Conservation (phyloP, 2,888 invertebrate genomes). For the Caradrina clavipalpis region DNA sequence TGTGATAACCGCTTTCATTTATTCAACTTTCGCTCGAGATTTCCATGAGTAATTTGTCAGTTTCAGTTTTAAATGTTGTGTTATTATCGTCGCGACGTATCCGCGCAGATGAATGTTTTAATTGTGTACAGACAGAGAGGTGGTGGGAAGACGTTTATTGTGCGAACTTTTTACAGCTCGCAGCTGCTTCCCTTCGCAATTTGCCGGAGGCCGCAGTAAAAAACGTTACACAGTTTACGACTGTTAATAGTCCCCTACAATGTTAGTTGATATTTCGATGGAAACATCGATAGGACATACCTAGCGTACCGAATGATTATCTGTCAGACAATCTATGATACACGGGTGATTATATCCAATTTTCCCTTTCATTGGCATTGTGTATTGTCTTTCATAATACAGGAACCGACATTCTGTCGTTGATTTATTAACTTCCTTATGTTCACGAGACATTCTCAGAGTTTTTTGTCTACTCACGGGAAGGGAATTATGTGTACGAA, state of each 20-base stretch:
- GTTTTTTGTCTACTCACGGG: conserved; percentile 33
- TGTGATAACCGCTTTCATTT: conserved; percentile 87
- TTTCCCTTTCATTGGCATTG: conserved; percentile 38
- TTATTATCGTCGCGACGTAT: conserved; percentile 54
- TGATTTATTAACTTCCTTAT: conserved; percentile 57
- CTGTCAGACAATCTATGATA: conserved; percentile 37
- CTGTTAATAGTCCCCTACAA: conserved; percentile 72
- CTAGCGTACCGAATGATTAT: conserved; percentile 38
- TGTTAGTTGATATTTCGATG: conserved; percentile 68
- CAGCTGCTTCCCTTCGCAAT: conserved; percentile 80
- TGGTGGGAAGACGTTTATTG: conserved; percentile 76
- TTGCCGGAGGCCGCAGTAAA: conserved; percentile 76
- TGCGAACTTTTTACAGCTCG: conserved; percentile 81
- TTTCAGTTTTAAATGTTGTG: conserved; percentile 65
- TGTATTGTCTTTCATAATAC: conserved; percentile 51
- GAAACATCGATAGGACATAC: conserved; percentile 27
- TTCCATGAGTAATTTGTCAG: conserved; percentile 78
- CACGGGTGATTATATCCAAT: conserved; percentile 38
- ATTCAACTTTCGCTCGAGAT: conserved; percentile 81
- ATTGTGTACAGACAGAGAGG: conserved; percentile 73
- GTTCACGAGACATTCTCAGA: conserved; percentile 43
- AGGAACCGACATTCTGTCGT: conserved; percentile 45
- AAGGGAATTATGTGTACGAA: conserved; percentile 48
- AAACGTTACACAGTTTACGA: conserved; percentile 75
- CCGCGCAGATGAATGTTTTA: conserved; percentile 64